Evolutionary conservation across 2,888 invertebrate genomes (phyloP).

Genomic region (Hypena proboscidalis): DNA sequence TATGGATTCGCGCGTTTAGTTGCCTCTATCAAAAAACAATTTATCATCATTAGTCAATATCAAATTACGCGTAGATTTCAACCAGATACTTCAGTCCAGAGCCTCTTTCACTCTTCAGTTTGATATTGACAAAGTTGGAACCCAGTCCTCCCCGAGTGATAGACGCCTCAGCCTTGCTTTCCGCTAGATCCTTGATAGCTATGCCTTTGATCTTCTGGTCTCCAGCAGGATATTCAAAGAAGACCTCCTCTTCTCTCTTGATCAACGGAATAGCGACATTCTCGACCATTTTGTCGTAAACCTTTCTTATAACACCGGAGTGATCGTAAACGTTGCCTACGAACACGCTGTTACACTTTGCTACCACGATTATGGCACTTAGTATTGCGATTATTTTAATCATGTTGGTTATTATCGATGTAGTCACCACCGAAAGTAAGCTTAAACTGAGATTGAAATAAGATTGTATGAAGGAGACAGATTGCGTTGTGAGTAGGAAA

Average conservation of each 20-base stretch:
- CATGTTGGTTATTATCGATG: conserved; percentile 26
- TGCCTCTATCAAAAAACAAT: too few relatives aligned
- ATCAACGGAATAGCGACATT: conserved; percentile 48
- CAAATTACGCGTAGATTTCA: conserved; percentile 52
- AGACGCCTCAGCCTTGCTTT: conserved; percentile 58
- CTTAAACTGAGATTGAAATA: conserved; percentile 24
- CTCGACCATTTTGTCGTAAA: conserved; percentile 53
- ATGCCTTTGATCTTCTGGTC: conserved; percentile 62
- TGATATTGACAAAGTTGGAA: conserved; percentile 61
- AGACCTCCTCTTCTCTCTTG: conserved; percentile 52
- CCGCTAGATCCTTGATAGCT: conserved; percentile 45
- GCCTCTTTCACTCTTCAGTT: conserved; percentile 67
- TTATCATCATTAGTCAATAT: too few relatives aligned
- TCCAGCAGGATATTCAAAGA: conserved; percentile 56
- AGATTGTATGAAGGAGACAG: conserved; percentile 20
- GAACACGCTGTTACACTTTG: conserved; percentile 47
- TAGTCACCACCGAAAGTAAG: conserved; percentile 7
- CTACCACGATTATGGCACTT: conserved; percentile 15
- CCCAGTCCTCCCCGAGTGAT: conserved; percentile 67
- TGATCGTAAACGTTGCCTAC: conserved; percentile 60
- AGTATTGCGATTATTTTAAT: conserved; percentile 32
- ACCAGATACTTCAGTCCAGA: conserved; percentile 61
- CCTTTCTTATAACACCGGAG: conserved; percentile 51
- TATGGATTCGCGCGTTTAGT: too few relatives aligned
- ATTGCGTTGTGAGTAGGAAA: conserved; percentile 33